Evolutionary conservation across 2,888 invertebrate species (phyloP).

Genomic region (Maniola hyperantus): DNA sequence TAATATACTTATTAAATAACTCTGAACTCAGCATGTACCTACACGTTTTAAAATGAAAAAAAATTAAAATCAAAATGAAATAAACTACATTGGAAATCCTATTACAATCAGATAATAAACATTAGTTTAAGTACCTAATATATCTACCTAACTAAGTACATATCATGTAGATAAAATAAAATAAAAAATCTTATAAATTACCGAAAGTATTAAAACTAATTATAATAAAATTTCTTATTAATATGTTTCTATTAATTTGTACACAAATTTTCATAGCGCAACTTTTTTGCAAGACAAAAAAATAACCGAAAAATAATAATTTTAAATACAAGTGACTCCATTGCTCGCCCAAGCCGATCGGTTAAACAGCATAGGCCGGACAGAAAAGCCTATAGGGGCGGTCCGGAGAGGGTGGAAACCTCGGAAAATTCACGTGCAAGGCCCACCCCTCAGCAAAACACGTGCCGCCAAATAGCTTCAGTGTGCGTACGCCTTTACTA

Average conservation of each 20-base stretch:
- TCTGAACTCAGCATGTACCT: too few species aligned
- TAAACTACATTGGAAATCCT: too few species aligned
- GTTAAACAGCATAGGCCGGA: constrained; percentile 82
- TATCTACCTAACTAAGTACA: too few species aligned
- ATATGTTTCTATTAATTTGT: neutral
- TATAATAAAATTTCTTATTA: constrained; percentile 4
- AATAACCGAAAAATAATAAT: neutral
- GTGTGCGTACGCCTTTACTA: constrained; percentile 74
- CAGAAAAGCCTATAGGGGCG: constrained; percentile 83
- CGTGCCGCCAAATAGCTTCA: constrained; percentile 79
- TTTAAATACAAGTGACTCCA: constrained; percentile 55
- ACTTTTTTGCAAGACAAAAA: neutral
- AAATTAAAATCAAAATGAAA: too few species aligned
- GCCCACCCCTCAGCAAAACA: constrained; percentile 73
- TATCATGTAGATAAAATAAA: too few species aligned
- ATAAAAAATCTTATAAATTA: neutral
- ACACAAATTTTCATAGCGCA: neutral
- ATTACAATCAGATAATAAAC: too few species aligned
- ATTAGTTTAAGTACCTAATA: too few species aligned
- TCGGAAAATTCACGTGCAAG: constrained; percentile 81
- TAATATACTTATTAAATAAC: too few species aligned
- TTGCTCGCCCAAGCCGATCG: constrained; percentile 64
- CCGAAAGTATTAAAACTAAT: neutral
- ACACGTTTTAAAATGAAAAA: too few species aligned
- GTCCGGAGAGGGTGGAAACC: constrained; percentile 82